Base-by-base conservation (phyloP, 1,140 invertebrate genomes). In the Eulimnadia texana region DNA sequence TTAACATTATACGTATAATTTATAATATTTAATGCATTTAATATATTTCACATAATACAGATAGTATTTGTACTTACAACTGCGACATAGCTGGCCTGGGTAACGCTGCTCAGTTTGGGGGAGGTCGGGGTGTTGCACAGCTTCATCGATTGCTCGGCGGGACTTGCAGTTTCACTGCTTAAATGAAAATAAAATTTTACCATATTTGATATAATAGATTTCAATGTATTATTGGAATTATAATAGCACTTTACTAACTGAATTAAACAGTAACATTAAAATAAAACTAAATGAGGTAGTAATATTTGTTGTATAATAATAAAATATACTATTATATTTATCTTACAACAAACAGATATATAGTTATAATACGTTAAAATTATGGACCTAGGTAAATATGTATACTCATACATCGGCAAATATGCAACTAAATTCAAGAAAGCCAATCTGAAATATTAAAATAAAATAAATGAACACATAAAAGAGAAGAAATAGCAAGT, bases 221-320 rank as follows among this genome's bases (percentile, higher is more conserved):
- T 28, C 29, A 58, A 2, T 23, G 24, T 33, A n/a, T n/a, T n/a
- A n/a, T n/a, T n/a, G n/a, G n/a, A n/a, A n/a, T 28, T 33, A 6
- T 50, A 64, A 20, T 50, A 22, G 56, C 23, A 56, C 20, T 53
- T 42, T 27, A 20, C 47, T 2, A 50, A 42, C 50, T 58, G 13
- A 27, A 54, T 49, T 50, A 64, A 50, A 11, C n/a, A n/a, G n/a
- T n/a, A n/a, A n/a, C n/a, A 56, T 62, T 25, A 29, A n/a, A 13
- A 67, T 50, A 22, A 16, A 49, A 58, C 6, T 42, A 42, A 42
- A 42, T 16, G 16, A 42, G 33, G n/a, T n/a, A n/a, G n/a, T n/a
- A 42, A 42, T 42, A 9, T 42, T 42, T 42, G 16, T 42, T 42
- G 6, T 59, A 63, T 67, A 52, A 64, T 56, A 60, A 67, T 68